These are phyloP conservation scores for Oceanodroma leucorhoa DNA, from an alignment of 2,797 vertebrate species.

Conservation along the genomic window DNA sequence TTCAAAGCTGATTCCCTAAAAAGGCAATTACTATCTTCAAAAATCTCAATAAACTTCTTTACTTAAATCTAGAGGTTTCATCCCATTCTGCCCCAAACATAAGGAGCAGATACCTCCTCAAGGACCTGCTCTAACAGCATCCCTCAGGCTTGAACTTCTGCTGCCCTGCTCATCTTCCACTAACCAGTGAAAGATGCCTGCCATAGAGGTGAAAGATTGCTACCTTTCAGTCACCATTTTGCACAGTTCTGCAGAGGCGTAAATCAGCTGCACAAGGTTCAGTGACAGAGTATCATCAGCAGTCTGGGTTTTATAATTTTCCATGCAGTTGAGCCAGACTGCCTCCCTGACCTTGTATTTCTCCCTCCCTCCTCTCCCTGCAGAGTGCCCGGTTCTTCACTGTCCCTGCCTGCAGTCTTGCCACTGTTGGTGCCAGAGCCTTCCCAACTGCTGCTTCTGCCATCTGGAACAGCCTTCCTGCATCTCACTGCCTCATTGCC, in stretches of 20 bases:
- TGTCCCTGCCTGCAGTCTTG: constrained; percentile 31
- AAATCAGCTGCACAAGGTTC: not conserved
- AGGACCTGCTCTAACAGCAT: not conserved
- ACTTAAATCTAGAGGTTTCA: not conserved
- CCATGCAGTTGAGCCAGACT: constrained; percentile 6
- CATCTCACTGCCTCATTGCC: constrained; percentile 38
- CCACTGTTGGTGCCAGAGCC: constrained; percentile 39
- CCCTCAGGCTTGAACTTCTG: not conserved
- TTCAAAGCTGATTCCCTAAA: not conserved
- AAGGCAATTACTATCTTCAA: not conserved
- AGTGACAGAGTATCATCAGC: not conserved
- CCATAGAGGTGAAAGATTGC: not conserved
- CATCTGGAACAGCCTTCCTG: constrained; percentile 48
- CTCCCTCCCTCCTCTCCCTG: not conserved
- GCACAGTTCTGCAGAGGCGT: not conserved
- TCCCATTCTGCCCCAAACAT: not conserved
- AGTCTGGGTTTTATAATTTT: constrained; percentile 6
- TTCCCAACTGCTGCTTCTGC: constrained; percentile 55
- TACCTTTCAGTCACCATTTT: not conserved
- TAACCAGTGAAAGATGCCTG: not conserved
- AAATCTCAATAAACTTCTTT: not conserved
- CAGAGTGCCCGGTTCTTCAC: not conserved
- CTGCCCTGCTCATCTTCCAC: not conserved
- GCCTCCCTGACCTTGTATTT: constrained; percentile 48
- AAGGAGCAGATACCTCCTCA: not conserved